A percentile compares a stretch with the other conserved stretches of the same genome.
These are phyloP conservation scores for Ceryle rudis DNA, from an alignment of 2,797 vertebrate genomes.

Conservation along the genomic window DNA sequence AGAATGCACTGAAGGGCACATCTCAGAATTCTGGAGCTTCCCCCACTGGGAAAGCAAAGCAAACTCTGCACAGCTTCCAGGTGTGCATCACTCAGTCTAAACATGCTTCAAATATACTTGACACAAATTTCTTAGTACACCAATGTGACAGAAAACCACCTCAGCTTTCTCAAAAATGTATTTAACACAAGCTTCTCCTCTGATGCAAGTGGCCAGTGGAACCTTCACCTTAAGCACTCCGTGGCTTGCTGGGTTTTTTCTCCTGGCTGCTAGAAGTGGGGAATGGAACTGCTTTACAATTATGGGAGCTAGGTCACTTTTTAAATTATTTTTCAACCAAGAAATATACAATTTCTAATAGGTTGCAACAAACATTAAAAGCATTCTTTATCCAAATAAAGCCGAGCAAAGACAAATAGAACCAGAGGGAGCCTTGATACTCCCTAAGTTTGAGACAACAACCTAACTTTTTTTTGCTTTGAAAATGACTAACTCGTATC, in stretches of 20 bases:
- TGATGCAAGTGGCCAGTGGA: neutral
- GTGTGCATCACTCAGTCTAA: neutral
- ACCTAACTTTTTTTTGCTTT: neutral
- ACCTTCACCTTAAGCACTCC: neutral
- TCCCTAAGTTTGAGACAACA: neutral
- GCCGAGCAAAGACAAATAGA: neutral
- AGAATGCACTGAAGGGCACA: neutral
- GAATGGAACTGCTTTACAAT: neutral
- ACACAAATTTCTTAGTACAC: neutral
- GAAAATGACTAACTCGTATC: neutral
- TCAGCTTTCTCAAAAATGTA: rapidly evolving
- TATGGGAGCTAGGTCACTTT: neutral
- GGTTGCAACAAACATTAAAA: neutral
- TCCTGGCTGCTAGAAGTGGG: neutral
- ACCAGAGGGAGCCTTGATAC: too few species aligned
- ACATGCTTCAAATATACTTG: rapidly evolving
- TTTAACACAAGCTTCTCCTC: neutral
- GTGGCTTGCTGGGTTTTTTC: neutral
- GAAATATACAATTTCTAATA: neutral
- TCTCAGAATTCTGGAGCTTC: neutral
- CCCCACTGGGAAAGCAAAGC: neutral
- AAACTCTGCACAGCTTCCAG: neutral
- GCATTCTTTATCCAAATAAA: neutral
- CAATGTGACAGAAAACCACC: neutral
- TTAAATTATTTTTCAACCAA: neutral